Percentiles rank a stretch among this genome's conserved stretches.
These are phyloP conservation scores for Caenorhabditis sp. DNA, from an alignment of 2,888 invertebrate species.

Conservation along the genomic window DNA sequence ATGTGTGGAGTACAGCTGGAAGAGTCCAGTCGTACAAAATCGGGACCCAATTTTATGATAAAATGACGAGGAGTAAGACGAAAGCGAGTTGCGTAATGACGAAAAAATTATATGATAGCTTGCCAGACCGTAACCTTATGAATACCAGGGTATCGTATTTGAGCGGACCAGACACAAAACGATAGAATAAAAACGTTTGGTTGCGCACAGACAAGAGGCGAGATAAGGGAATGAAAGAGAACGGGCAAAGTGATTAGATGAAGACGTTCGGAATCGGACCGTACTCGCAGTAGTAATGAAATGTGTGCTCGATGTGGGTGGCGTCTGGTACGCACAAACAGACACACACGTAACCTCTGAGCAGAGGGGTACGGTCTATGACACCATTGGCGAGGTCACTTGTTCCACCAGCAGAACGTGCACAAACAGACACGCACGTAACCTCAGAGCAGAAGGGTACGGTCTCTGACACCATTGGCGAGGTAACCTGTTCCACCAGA, in stretches of 20 bases:
- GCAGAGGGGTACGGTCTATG: slow-evolving; percentile 13
- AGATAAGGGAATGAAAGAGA: too few relatives aligned
- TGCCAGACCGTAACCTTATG: neutral
- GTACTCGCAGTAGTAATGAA: neutral
- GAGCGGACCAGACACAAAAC: slow-evolving; percentile 1
- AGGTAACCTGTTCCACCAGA: neutral
- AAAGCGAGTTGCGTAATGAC: too few relatives aligned
- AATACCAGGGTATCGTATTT: neutral
- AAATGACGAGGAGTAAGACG: too few relatives aligned
- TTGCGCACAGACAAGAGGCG: too few relatives aligned
- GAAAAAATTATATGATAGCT: neutral
- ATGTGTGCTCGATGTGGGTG: slow-evolving; percentile 19
- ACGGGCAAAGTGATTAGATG: neutral
- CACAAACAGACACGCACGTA: slow-evolving; percentile 42
- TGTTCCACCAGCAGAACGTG: slow-evolving; percentile 2
- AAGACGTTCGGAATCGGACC: neutral
- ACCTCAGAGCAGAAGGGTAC: slow-evolving; percentile 23
- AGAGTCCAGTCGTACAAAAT: too few relatives aligned
- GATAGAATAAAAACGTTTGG: slow-evolving; percentile 17
- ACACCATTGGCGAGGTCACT: neutral
- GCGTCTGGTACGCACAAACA: slow-evolving; percentile 51
- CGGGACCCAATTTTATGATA: too few relatives aligned
- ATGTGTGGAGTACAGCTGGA: too few relatives aligned
- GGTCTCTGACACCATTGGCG: slow-evolving; percentile 2
- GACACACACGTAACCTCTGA: slow-evolving; percentile 29